Conservation (phyloP, 2,113 vertebrate species). For the Lipophrys pholis region DNA sequence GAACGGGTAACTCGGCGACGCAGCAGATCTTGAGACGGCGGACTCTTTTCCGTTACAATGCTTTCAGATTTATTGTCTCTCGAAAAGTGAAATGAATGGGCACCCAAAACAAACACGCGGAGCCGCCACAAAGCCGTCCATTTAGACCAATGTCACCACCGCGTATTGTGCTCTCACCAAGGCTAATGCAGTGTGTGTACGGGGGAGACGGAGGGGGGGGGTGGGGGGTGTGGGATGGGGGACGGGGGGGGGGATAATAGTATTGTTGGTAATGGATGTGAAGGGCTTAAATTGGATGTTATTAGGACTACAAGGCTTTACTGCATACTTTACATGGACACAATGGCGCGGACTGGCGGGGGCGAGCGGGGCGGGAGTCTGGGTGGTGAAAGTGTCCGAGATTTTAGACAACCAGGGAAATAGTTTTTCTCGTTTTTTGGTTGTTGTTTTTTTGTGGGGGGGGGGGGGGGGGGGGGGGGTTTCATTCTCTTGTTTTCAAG, state of each 20-base stretch:
- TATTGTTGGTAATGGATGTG: constrained; percentile 75
- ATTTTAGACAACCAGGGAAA: constrained; percentile 25
- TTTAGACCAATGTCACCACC: constrained; percentile 62
- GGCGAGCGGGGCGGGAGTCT: not conserved
- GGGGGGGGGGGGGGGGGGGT: too few relatives aligned
- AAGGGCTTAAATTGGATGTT: constrained; percentile 72
- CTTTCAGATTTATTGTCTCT: constrained; percentile 15
- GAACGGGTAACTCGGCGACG: too few relatives aligned
- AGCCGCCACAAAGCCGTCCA: constrained; percentile 48
- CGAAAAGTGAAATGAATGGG: constrained; percentile 23
- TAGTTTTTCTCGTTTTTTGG: not conserved
- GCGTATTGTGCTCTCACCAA: constrained; percentile 59
- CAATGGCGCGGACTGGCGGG: constrained; percentile 44
- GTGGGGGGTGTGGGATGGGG: too few relatives aligned
- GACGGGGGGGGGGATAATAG: constrained; percentile 54
- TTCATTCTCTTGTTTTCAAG: too few relatives aligned
- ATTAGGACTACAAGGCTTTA: constrained; percentile 67
- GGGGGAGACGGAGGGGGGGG: constrained; percentile 7
- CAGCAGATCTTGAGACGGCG: not conserved
- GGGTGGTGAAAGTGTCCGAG: not conserved
- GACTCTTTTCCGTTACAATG: not conserved
- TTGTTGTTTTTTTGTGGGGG: too few relatives aligned
- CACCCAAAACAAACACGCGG: constrained; percentile 29
- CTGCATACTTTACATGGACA: constrained; percentile 65
- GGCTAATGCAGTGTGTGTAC: constrained; percentile 61